These are phyloP conservation scores for Cantharis lateralis DNA, from an alignment of 2,888 invertebrate genomes.

Conservation along the genomic window DNA sequence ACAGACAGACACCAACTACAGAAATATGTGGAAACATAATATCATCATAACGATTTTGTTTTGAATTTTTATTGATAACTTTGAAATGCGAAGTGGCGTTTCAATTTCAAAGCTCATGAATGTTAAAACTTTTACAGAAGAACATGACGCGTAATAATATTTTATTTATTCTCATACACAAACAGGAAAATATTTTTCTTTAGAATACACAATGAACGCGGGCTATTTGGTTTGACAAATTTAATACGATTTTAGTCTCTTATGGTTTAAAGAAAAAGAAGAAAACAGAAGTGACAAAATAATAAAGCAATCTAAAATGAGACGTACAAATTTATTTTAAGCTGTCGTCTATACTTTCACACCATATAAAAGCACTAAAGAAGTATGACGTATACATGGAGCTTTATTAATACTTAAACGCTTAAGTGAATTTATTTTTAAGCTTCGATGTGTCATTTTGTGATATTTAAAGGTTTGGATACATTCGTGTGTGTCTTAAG, in stretches of 20 bases:
- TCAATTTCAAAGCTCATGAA: constrained; percentile 25
- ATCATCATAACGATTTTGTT: constrained; percentile 11
- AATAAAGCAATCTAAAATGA: neutral
- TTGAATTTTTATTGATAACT: constrained; percentile 19
- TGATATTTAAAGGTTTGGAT: neutral
- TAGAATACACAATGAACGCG: neutral
- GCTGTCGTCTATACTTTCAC: neutral
- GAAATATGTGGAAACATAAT: constrained; percentile 6
- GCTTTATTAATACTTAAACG: constrained; percentile 1
- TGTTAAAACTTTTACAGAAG: constrained; percentile 16
- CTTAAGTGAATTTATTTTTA: constrained; percentile 8
- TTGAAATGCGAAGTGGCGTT: constrained; percentile 18
- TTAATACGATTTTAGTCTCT: neutral
- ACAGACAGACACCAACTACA: neutral
- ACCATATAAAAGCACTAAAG: neutral
- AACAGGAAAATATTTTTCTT: constrained; percentile 10
- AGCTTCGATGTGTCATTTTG: constrained; percentile 5
- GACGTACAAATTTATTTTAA: neutral
- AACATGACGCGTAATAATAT: neutral
- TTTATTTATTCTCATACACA: constrained; percentile 14
- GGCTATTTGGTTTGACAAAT: neutral
- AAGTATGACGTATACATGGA: neutral
- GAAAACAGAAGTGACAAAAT: neutral
- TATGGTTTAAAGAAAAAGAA: neutral
- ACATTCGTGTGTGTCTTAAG: neutral